Evolutionary conservation across 2,888 invertebrate genomes (phyloP).

Genomic region (Cremastobaeus sp.): DNA sequence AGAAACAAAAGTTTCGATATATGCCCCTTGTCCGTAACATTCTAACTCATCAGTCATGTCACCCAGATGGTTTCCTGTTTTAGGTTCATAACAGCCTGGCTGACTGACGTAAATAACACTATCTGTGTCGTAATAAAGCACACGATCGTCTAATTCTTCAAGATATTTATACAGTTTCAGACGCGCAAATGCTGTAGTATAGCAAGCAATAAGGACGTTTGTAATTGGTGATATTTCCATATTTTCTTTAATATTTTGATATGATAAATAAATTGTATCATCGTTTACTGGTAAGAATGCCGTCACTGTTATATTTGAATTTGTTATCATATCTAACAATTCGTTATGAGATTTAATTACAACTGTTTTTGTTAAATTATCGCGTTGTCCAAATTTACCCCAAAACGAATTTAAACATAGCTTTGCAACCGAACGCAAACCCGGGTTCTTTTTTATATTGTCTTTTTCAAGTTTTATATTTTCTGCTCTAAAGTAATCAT

Average conservation of each 20-base stretch:
- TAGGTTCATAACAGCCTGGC: too few relatives aligned
- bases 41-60: neutral
- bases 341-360: neutral
- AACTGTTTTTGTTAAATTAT: neutral
- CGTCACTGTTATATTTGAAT: neutral
- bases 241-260: neutral
- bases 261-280: neutral
- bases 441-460: neutral
- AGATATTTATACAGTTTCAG: neutral
- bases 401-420: neutral
- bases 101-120: too few relatives aligned
- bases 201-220: neutral
- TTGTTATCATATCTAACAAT: neutral
- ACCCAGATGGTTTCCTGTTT: neutral
- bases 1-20: too few relatives aligned
- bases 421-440: neutral
- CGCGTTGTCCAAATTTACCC: neutral
- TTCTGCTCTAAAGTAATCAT: conserved; percentile 2
- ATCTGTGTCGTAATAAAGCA: neutral
- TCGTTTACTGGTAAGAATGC: neutral
- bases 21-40: neutral
- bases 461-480: neutral
- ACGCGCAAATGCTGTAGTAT: neutral
- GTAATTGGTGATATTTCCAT: neutral
- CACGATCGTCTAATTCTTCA: neutral